Base-by-base conservation (phyloP, 2,888 invertebrate species). In the Elysia crispata region DNA sequence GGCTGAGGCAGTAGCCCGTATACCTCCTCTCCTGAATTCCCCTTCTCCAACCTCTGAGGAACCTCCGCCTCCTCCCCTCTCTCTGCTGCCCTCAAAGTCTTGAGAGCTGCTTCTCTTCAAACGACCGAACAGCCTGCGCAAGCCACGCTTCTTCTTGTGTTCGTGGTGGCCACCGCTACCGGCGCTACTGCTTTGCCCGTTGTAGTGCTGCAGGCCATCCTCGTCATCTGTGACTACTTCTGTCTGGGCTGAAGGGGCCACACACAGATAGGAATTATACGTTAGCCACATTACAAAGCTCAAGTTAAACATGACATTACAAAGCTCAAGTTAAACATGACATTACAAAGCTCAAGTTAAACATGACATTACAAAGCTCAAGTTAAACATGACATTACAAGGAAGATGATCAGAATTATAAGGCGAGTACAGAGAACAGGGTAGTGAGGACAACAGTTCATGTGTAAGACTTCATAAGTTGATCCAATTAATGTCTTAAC, bases 1-100 rank as follows among this genome's bases (percentile, higher is more conserved):
- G 57, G 95, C 94, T 57, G 95, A 94, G 79, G 95, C 95, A n/a
- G 95, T 96, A 18, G 95, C 95, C 84, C 96, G 92, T 30, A 95
- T 93, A 8, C 95, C 95, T 25, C 93, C 93, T 69, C 96, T 93
- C 83, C 94, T 94, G 87, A 95, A 95, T 80, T 91, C 90, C 54
- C 89, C 91, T 1, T 85, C 76, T 3, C 41, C 41, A 11, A 41
- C 41, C 41, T 6, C 31, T 6, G 60, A 25, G 60, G 25, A 25
- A 3, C 6, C n/a, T 11, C 41, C 11, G 28, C 64, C 62, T 1
- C 76, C 80, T 33, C 33, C 69, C 18, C 72, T 54, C 70, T 83
- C 83, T 62, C 88, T 79, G 57, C 91, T 91, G 49, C 84, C 83
- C 76, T 92, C 91, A 81, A 93, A 88, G 80, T 92, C 91, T 82